phyloP scores from a whole-genome alignment of 2,797 vertebrate genomes.

The Poeciliopsis gracilis region DNA sequence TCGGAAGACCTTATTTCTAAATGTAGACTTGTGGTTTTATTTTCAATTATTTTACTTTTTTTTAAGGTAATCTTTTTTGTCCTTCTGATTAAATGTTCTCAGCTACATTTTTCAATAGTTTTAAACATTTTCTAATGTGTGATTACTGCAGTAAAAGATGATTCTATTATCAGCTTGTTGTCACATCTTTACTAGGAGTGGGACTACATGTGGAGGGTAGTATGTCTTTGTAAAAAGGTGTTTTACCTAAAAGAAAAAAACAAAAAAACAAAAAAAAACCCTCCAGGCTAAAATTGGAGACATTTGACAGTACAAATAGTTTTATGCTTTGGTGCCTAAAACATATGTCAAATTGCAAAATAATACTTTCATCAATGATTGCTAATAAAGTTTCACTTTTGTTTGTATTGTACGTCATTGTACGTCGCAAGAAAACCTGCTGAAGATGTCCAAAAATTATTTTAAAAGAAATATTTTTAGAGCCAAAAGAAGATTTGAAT shows the following conservation, averaged over 20 bases:
- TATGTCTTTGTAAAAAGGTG: not conserved
- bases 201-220: not conserved
- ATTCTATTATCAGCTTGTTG: not conserved
- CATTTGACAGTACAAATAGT: constrained; percentile 2
- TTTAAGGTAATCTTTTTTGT: not conserved
- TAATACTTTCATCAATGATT: not conserved
- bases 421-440: not conserved
- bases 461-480: not conserved
- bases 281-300: not conserved
- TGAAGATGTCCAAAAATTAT: not conserved
- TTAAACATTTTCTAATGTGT: not conserved
- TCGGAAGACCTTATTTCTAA: not conserved
- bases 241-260: not conserved
- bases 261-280: not conserved
- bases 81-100: not conserved
- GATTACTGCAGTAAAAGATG: not conserved
- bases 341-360: not conserved
- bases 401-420: not conserved
- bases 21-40: not conserved
- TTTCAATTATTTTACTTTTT: not conserved
- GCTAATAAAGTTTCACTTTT: constrained; percentile 3
- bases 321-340: constrained; percentile 7
- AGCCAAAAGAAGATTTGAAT: not conserved
- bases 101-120: not conserved
- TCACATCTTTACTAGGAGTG: not conserved